A percentile compares a stretch with the other conserved stretches of the same genome.
phyloP scores from a whole-genome alignment of 1,140 invertebrate species.

The Aporrectodea caliginosa region DNA sequence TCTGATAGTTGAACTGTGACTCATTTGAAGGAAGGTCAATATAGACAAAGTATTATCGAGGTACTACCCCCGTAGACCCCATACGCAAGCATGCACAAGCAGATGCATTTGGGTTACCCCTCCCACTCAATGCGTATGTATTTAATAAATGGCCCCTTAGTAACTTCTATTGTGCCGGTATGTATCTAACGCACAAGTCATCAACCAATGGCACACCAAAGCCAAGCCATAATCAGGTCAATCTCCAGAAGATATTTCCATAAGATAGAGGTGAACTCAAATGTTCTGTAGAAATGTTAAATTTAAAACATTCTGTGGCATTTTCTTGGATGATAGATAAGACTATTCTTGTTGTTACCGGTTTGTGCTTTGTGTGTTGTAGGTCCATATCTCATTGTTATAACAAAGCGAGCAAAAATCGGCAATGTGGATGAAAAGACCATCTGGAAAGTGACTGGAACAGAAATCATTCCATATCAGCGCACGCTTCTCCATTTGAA shows the following conservation, averaged over 20 bases:
- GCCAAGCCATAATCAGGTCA: too few relatives aligned
- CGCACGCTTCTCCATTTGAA: constrained; percentile 78
- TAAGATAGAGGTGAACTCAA: background rate
- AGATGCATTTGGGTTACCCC: too few relatives aligned
- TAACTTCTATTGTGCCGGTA: too few relatives aligned
- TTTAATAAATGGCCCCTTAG: too few relatives aligned
- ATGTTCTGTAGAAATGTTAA: background rate
- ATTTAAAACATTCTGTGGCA: background rate
- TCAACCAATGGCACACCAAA: too few relatives aligned
- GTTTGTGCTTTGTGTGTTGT: constrained; percentile 4
- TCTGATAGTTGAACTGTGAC: too few relatives aligned
- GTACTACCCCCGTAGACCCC: too few relatives aligned
- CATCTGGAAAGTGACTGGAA: constrained; percentile 77
- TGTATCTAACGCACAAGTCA: too few relatives aligned
- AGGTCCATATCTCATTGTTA: constrained; percentile 84
- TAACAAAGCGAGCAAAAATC: constrained; percentile 77
- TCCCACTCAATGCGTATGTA: too few relatives aligned
- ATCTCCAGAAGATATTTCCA: background rate
- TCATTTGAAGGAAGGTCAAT: too few relatives aligned
- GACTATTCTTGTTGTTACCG: background rate
- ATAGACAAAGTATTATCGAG: too few relatives aligned
- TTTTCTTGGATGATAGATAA: constrained; percentile 5
- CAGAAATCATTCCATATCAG: constrained; percentile 82
- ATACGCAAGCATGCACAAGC: too few relatives aligned
- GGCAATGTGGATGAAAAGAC: constrained; percentile 80